Evolutionary conservation across 2,797 vertebrate species (phyloP).

Genomic region (Lemur catta): DNA sequence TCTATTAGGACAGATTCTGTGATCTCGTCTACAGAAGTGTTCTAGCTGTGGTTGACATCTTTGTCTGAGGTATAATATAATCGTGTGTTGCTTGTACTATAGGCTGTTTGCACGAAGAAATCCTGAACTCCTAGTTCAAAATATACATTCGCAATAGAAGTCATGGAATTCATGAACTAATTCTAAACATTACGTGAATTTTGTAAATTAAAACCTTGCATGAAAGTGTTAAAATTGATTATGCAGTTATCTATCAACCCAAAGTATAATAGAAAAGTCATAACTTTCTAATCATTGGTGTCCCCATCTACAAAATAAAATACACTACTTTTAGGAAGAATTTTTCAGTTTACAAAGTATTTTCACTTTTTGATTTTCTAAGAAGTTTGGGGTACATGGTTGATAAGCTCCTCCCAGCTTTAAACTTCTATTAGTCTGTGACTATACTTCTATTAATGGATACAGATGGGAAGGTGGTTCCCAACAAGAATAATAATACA

Average conservation of each 20-base stretch:
- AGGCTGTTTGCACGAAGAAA: not conserved
- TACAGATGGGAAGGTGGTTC: not conserved
- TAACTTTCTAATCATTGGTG: not conserved
- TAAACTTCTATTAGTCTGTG: not conserved
- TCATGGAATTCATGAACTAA: not conserved
- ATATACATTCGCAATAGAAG: not conserved
- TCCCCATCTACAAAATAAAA: slow-evolving; percentile 28
- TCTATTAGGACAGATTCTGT: not conserved
- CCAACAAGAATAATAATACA: not conserved
- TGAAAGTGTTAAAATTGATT: not conserved
- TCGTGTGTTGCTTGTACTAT: not conserved
- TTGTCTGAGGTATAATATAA: not conserved
- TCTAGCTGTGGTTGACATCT: not conserved
- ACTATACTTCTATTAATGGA: not conserved
- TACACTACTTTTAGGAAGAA: not conserved
- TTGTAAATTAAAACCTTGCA: not conserved
- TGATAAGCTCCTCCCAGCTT: not conserved
- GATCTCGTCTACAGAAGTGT: not conserved
- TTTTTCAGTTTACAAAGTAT: slow-evolving; percentile 15
- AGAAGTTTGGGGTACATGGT: not conserved
- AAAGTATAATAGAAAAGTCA: not conserved
- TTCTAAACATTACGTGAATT: not conserved
- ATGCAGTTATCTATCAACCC: not conserved
- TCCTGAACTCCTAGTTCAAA: not conserved
- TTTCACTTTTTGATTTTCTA: not conserved